Conservation (phyloP, 2,888 invertebrate genomes). For the Hyposoter didymator region DNA sequence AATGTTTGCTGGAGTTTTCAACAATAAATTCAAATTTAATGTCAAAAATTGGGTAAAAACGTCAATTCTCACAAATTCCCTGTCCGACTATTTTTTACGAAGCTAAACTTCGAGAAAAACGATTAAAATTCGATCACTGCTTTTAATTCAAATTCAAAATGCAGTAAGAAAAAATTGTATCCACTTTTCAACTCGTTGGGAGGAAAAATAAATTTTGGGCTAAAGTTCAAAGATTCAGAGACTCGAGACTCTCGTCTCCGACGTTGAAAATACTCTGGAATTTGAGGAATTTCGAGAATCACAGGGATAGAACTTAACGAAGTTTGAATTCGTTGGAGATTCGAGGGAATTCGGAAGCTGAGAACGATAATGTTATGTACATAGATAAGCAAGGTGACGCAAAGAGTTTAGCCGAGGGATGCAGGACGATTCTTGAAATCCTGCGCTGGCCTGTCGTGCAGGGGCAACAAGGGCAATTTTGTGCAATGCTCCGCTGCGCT, state of each 20-base stretch:
- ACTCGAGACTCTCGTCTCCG: not conserved
- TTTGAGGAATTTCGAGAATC: not conserved
- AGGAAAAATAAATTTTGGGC: too few species aligned
- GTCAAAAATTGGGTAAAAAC: too few species aligned
- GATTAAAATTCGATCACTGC: too few species aligned
- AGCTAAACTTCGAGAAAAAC: too few species aligned
- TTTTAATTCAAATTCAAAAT: too few species aligned
- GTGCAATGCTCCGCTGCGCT: slow-evolving; percentile 59
- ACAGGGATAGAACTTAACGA: not conserved
- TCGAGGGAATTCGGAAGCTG: slow-evolving; percentile 29
- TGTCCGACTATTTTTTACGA: too few species aligned
- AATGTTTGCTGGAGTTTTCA: too few species aligned
- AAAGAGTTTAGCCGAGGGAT: slow-evolving; percentile 35
- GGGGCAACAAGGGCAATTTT: slow-evolving; percentile 52
- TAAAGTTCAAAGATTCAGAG: too few species aligned
- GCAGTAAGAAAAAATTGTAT: too few species aligned
- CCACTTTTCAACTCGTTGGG: too few species aligned
- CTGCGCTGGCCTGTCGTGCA: slow-evolving; percentile 6
- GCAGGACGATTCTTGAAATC: slow-evolving; percentile 21
- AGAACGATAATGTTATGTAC: slow-evolving; percentile 22
- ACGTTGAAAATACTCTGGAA: not conserved
- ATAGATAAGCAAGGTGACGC: slow-evolving; percentile 43
- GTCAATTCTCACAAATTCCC: too few species aligned
- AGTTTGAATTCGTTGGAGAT: slow-evolving; percentile 14
- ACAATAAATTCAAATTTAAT: too few species aligned